These are phyloP conservation scores for Rhabdomys dilectus DNA, from an alignment of 2,113 vertebrate species.

Conservation along the genomic window DNA sequence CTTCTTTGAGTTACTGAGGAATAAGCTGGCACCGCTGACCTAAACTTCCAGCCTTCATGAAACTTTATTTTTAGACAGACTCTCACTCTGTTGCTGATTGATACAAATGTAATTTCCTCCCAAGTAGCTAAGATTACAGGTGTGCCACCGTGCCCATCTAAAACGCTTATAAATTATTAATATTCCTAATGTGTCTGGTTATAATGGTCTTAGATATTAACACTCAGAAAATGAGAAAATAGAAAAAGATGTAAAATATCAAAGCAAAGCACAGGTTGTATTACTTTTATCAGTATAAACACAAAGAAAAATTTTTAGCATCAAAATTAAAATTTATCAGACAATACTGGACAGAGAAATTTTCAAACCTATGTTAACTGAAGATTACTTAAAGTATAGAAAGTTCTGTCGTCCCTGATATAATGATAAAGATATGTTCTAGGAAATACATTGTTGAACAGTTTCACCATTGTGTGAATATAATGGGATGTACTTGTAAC, in stretches of 20 bases:
- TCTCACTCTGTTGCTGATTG: not conserved
- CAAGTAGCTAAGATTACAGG: not conserved
- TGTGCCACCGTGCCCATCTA: not conserved
- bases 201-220: not conserved
- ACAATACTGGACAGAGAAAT: not conserved
- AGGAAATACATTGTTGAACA: not conserved
- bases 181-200: not conserved
- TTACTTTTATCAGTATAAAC: not conserved
- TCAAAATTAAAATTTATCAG: not conserved
- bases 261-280: not conserved
- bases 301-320: not conserved
- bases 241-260: not conserved
- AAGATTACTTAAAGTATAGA: not conserved
- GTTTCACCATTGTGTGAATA: not conserved
- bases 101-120: not conserved
- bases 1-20: not conserved
- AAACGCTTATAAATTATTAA: not conserved
- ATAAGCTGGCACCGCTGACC: not conserved
- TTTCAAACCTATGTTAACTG: not conserved
- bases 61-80: not conserved
- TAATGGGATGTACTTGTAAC: not conserved
- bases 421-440: not conserved
- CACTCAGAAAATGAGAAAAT: not conserved
- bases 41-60: not conserved
- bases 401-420: not conserved